A percentile compares a stretch with the other conserved stretches of the same genome.
These are phyloP conservation scores for Tenebrio molitor DNA, from an alignment of 1,140 invertebrate species.

Conservation along the genomic window DNA sequence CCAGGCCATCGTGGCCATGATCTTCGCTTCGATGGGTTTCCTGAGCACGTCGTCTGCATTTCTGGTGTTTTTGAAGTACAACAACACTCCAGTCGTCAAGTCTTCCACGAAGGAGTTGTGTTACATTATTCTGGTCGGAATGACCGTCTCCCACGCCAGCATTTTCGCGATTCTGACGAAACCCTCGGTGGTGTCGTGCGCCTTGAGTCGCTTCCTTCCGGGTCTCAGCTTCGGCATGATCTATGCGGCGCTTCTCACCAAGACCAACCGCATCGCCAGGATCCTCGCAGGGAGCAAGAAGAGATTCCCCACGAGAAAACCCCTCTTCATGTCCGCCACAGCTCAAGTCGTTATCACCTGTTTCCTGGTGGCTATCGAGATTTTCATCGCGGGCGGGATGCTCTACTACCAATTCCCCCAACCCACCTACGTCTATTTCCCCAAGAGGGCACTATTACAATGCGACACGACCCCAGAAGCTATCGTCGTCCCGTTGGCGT, in stretches of 20 bases:
- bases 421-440: constrained; percentile 73
- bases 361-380: constrained; percentile 79
- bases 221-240: constrained; percentile 87
- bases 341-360: constrained; percentile 77
- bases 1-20: constrained; percentile 78
- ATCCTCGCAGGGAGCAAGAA: constrained; percentile 89
- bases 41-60: constrained; percentile 75
- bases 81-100: constrained; percentile 86
- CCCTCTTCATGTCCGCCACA: constrained; percentile 73
- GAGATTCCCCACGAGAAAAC: constrained; percentile 83
- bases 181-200: constrained; percentile 78
- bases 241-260: constrained; percentile 86
- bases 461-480: constrained; percentile 80
- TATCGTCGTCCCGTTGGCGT: constrained; percentile 82
- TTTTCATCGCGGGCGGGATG: constrained; percentile 77
- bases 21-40: constrained; percentile 77
- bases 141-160: constrained; percentile 68
- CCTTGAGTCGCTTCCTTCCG: constrained; percentile 77
- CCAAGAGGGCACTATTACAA: constrained; percentile 73
- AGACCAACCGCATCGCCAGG: constrained; percentile 88
- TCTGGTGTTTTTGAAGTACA: constrained; percentile 76
- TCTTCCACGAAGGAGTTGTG: constrained; percentile 88
- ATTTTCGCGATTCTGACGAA: constrained; percentile 80
- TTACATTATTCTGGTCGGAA: constrained; percentile 77
- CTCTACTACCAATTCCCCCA: constrained; percentile 78